Conservation (phyloP, 1,140 invertebrate genomes). For the Procambarus clarkii region DNA sequence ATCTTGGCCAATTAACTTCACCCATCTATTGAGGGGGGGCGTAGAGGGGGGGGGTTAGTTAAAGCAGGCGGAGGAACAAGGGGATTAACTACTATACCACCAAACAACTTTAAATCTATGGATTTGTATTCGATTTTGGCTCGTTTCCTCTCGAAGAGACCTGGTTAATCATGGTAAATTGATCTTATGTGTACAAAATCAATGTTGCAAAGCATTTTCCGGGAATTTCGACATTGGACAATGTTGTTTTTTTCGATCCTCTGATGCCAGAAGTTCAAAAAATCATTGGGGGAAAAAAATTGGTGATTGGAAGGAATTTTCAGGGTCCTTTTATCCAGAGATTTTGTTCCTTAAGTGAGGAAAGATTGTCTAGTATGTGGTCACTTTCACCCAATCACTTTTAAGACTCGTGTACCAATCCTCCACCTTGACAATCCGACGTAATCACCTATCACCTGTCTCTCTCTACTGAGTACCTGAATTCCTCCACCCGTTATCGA, state of each 20-base stretch:
- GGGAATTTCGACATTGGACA: neutral
- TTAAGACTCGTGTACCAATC: too few relatives aligned
- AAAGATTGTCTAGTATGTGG: neutral
- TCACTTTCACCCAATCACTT: neutral
- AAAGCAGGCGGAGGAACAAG: too few relatives aligned
- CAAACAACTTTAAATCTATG: too few relatives aligned
- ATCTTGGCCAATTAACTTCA: conserved; percentile 37
- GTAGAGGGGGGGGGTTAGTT: too few relatives aligned
- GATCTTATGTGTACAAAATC: neutral
- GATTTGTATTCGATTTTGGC: too few relatives aligned
- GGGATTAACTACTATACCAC: too few relatives aligned
- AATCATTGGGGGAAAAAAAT: neutral
- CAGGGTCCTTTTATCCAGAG: neutral
- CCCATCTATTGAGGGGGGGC: too few relatives aligned
- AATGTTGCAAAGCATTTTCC: neutral
- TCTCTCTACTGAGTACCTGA: neutral
- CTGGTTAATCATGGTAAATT: neutral
- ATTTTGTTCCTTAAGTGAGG: neutral
- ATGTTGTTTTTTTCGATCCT: neutral
- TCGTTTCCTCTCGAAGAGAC: too few relatives aligned
- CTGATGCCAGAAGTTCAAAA: neutral
- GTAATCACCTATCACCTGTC: neutral
- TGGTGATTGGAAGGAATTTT: neutral
- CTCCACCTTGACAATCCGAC: too few relatives aligned
- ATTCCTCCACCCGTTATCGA: too few relatives aligned